Evolutionary conservation across 2,888 invertebrate genomes (phyloP).

Genomic region (Noctua janthina): DNA sequence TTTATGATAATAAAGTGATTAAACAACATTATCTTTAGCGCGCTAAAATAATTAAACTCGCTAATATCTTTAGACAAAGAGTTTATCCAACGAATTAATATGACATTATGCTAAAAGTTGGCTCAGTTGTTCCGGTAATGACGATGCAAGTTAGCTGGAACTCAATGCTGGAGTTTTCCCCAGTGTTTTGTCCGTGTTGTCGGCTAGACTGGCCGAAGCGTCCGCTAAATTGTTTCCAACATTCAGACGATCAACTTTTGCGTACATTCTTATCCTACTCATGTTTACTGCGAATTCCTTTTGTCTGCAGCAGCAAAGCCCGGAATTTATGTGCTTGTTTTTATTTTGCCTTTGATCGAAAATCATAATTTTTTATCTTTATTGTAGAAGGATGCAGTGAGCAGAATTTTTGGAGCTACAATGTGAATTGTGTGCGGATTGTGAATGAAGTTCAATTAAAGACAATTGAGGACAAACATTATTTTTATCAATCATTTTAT

Average conservation of each 20-base stretch:
- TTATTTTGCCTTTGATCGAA: conserved; percentile 29
- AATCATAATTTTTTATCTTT: conserved; percentile 9
- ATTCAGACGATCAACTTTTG: conserved; percentile 50
- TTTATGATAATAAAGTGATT: conserved; percentile 35
- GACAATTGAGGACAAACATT: conserved; percentile 46
- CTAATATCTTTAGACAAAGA: conserved; percentile 52
- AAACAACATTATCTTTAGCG: conserved; percentile 33
- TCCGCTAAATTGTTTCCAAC: conserved; percentile 57
- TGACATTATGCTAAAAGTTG: conserved; percentile 61
- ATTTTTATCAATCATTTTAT: conserved; percentile 44
- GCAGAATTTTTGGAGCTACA: conserved; percentile 16
- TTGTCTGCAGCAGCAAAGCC: conserved; percentile 38
- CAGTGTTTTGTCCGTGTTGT: conserved; percentile 54
- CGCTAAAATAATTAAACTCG: conserved; percentile 43
- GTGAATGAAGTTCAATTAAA: conserved; percentile 48
- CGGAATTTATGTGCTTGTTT: conserved; percentile 13
- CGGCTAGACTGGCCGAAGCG: conserved; percentile 31
- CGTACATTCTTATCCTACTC: conserved; percentile 48
- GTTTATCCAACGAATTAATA: conserved; percentile 57
- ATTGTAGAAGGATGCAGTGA: conserved; percentile 8
- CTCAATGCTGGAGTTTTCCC: conserved; percentile 50
- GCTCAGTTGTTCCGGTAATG: conserved; percentile 54
- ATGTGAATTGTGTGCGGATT: conserved; percentile 3
- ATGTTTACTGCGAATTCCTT: conserved; percentile 47
- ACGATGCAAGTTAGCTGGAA: conserved; percentile 48